Base-by-base conservation (phyloP, 1,140 invertebrate genomes). In the Thereuonema tuberculata region DNA sequence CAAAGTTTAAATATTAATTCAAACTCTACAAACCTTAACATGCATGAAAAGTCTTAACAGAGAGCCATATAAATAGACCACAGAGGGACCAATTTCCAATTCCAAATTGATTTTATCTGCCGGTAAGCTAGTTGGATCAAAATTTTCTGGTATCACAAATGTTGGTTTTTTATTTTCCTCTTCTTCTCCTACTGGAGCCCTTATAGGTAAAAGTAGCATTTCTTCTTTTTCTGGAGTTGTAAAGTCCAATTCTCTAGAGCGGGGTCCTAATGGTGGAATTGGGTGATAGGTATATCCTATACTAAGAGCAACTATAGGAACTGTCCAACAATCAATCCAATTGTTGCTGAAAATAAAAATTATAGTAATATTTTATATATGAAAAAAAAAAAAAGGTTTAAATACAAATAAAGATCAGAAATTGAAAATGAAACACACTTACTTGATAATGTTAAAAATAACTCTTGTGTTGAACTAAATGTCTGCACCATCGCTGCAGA, bases 301-400 rank as follows among this genome's bases (percentile, higher is more conserved):
- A 66, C 86, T 91, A 17, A 97, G 75, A 2, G 90, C 89, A 23
- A 93, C 85, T 60, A 95, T 94, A 0, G 91, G 90, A 2, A 95
- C 91, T 15, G 85, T 86, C 92, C 92, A 95, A 70, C 93, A 96
- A 69, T 95, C 91, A 1, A 95, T 81, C 94, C 94, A 98, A 1
- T 91, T 90, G 66, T 80, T 77, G 68, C 80, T 83, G 66, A 3
- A 67, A 65, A 48, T 24, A 63, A n/a, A n/a, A n/a, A n/a, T n/a
- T n/a, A n/a, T n/a, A n/a, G n/a, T n/a, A n/a, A n/a, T n/a, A n/a
- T n/a, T n/a, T n/a, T n/a, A n/a, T n/a, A n/a, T n/a, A n/a, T n/a
- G n/a, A n/a, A n/a, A n/a, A n/a, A n/a, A n/a, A n/a, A n/a, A n/a
- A n/a, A n/a, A n/a, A n/a, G n/a, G n/a, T n/a, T n/a, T 60, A 15